Base-by-base conservation (phyloP, 2,888 invertebrate species). In the Laothoe populi region DNA sequence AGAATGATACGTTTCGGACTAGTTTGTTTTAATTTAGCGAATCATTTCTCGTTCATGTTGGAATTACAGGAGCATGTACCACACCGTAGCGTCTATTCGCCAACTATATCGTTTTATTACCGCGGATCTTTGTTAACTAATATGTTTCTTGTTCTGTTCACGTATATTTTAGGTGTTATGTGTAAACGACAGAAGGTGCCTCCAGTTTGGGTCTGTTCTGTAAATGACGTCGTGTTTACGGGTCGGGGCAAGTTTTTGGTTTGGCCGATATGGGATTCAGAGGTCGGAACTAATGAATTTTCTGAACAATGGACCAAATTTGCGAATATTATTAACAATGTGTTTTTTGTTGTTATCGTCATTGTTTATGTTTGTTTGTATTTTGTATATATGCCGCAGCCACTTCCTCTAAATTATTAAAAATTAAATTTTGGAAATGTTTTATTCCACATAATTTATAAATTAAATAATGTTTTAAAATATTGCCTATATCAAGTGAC, bases 91-190 rank as follows among this genome's bases (percentile, higher is more conserved):
- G 13, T 59, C 0, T 70, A 77, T 3, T 61, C 73, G 0, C 89
- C 88, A 0, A 67, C 61, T 0, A 66, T 88, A 24, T 19, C 87
- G 4, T 59, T 76, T 0, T 87, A 79, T 53, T 75, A 79, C 8
- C 70, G 77, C 1, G 70, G 70, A 0, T 87, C 86, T 0, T 24
- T 80, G 10, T 16, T 81, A 40, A 59, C 82, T 19, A 80, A 77
- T 0, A 16, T 67, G 0, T n/a, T 75, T 11, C 61, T 71, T 1
- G 21, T 81, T 1, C 13, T 78, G 8, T 31, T 78, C 0, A 76
- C 81, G 0, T 68, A 82, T 0, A 3, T 67, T n/a, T 66, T 85
- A 40, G 68, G 60, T 40, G 64, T 57, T 19, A 24, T 86, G 7
- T 70, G 72, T 26, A 73, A 63, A 10, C 71, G 48, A 24, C 62